Evolutionary conservation across 2,113 vertebrate genomes (phyloP).

Genomic region (Menura novaehollandiae): DNA sequence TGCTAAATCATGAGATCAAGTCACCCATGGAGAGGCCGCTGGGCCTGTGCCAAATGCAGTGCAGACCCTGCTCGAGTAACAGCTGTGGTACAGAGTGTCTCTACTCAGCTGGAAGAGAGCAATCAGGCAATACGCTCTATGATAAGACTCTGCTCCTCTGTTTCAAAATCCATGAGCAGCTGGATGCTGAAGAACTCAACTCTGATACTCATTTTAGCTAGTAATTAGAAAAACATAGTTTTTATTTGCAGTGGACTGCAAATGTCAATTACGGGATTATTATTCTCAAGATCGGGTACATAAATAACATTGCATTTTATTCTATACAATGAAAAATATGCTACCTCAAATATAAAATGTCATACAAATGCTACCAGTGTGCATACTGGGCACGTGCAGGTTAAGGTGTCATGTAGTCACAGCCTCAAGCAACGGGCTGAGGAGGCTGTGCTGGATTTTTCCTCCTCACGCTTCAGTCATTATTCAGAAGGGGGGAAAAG

Average conservation of each 20-base stretch:
- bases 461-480: not conserved
- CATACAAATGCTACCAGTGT: not conserved
- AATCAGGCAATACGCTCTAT: not conserved
- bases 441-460: not conserved
- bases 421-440: not conserved
- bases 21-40: not conserved
- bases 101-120: not conserved
- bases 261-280: not conserved
- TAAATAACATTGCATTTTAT: not conserved
- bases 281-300: not conserved
- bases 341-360: not conserved
- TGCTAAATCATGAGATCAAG: not conserved
- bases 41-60: not conserved
- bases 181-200: not conserved
- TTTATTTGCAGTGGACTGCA: not conserved
- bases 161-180: not conserved
- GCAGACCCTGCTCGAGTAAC: not conserved
- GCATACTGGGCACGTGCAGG: not conserved
- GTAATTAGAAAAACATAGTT: not conserved
- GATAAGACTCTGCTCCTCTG: not conserved
- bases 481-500: not conserved
- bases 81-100: not conserved
- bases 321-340: not conserved
- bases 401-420: not conserved
- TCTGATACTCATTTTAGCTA: not conserved